These are phyloP conservation scores for Tonatia bakeri DNA, from an alignment of 2,113 vertebrate species.

Conservation along the genomic window DNA sequence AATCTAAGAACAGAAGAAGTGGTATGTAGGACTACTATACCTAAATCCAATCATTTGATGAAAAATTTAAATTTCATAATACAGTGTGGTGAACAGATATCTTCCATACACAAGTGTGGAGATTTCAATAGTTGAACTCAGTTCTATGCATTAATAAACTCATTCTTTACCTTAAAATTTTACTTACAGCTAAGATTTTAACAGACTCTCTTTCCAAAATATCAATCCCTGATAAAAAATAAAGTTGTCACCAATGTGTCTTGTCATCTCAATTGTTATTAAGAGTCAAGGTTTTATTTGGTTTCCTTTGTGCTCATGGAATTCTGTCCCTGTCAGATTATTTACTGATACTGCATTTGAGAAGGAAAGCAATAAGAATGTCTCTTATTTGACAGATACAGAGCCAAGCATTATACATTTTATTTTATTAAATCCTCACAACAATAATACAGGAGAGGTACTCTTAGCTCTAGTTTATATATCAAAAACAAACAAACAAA, in stretches of 20 bases:
- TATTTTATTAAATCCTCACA: not conserved
- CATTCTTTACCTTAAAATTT: not conserved
- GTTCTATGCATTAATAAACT: not conserved
- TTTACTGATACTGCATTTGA: not conserved
- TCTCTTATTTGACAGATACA: not conserved
- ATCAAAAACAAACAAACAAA: not conserved
- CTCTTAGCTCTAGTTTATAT: not conserved
- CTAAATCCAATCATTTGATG: not conserved
- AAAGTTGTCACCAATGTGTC: not conserved
- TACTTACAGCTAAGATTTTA: not conserved
- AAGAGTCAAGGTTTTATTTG: not conserved
- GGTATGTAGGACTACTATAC: not conserved
- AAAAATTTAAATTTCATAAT: not conserved
- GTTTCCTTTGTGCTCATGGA: not conserved
- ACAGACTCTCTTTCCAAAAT: not conserved
- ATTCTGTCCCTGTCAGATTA: not conserved
- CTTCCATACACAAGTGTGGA: not conserved
- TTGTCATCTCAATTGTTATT: not conserved
- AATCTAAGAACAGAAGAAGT: not conserved
- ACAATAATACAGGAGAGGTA: not conserved
- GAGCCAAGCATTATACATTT: not conserved
- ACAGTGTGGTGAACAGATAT: not conserved
- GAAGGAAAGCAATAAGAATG: not conserved
- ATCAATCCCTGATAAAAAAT: not conserved
- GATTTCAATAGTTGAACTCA: not conserved